Conservation (phyloP, 2,888 invertebrate genomes). For the Drosophila ochracea region DNA sequence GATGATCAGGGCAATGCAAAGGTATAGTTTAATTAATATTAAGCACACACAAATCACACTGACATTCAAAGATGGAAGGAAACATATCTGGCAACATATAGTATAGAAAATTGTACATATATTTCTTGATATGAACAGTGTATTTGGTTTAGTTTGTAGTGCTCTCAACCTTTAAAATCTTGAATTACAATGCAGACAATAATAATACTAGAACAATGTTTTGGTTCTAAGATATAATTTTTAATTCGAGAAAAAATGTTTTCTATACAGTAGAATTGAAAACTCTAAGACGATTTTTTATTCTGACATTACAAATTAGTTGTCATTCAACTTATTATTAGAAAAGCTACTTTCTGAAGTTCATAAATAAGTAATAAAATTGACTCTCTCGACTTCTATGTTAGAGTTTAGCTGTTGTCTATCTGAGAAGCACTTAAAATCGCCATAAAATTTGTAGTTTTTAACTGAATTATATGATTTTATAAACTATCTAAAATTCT, state of each 20-base stretch:
- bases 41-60: background rate
- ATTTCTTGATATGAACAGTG: background rate
- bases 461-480: too few species aligned
- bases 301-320: too few species aligned
- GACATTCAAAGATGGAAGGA: background rate
- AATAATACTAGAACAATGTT: background rate
- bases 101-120: background rate
- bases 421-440: too few species aligned
- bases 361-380: background rate
- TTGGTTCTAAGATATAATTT: background rate
- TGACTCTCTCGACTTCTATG: too few species aligned
- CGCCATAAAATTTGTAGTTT: too few species aligned
- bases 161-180: background rate
- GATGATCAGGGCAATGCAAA: slow-evolving; percentile 98
- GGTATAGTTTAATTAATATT: slow-evolving; percentile 85
- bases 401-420: too few species aligned
- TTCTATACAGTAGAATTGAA: too few species aligned
- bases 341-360: background rate
- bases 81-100: background rate
- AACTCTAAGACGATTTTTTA: too few species aligned
- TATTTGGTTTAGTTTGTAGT: background rate
- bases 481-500: too few species aligned
- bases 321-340: too few species aligned
- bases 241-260: background rate
- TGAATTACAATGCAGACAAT: background rate